Percentiles rank a stretch among this genome's conserved stretches.
phyloP scores from a whole-genome alignment of 1,140 invertebrate species.

The Caenorhabditis elegans region WBcel235 BX284606.5:16628501-16629000 shows the following conservation, averaged over 20 bases:
- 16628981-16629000: not conserved
- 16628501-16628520: too few species aligned
- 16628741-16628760: constrained; percentile 10
- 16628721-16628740: constrained; percentile 25
- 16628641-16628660: not conserved
- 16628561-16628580: not conserved
- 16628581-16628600: not conserved
- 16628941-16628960: constrained; percentile 12
- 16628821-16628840: constrained; percentile 30
- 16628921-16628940: not conserved
- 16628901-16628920: too few species aligned
- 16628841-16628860: not conserved
- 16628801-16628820: constrained; percentile 26
- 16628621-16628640: not conserved
- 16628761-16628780: constrained; percentile 26
- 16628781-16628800: constrained; percentile 18
- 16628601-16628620: not conserved
- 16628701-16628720: not conserved
- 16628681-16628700: constrained; percentile 1
- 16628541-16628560: not conserved
- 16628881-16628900: not conserved
- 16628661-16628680: not conserved
- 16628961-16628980: constrained; percentile 20
- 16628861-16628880: constrained; percentile 10
- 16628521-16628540: not conserved